Percentiles rank a stretch among this genome's conserved stretches.
Evolutionary conservation across 2,888 invertebrate species (phyloP).

Genomic region (Scaptomyza caliginosa): DNA sequence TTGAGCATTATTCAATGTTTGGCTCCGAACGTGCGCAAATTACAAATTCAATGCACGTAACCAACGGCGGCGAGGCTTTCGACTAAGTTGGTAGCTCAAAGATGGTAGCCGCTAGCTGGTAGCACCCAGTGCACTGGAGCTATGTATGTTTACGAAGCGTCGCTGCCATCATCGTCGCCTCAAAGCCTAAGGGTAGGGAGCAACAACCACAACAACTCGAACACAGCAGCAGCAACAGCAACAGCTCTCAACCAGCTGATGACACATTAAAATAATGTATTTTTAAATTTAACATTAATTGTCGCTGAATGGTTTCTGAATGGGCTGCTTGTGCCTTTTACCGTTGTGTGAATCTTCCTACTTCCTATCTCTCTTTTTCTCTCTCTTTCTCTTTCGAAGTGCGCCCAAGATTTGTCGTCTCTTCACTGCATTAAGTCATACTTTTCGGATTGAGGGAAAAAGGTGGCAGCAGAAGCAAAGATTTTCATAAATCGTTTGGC

Average conservation of each 20-base stretch:
- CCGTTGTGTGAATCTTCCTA: conserved; percentile 17
- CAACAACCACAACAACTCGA: background rate
- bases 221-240: conserved; percentile 16
- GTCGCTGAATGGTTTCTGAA: conserved; percentile 72
- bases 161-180: conserved; percentile 51
- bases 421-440: conserved; percentile 68
- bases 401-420: conserved; percentile 16
- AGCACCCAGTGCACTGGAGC: conserved; percentile 7
- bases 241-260: conserved; percentile 60
- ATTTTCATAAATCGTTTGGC: conserved; percentile 73
- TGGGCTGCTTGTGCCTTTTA: conserved; percentile 47
- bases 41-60: conserved; percentile 80
- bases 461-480: conserved; percentile 32
- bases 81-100: conserved; percentile 10
- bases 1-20: conserved; percentile 78
- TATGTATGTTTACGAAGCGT: conserved; percentile 54
- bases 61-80: conserved; percentile 53
- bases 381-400: conserved; percentile 12
- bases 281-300: conserved; percentile 80
- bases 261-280: conserved; percentile 79
- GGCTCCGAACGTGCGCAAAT: conserved; percentile 78
- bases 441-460: conserved; percentile 31
- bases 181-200: conserved; percentile 2
- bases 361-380: background rate
- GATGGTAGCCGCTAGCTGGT: conserved; percentile 18